Percentiles rank a stretch among this genome's conserved stretches.
Evolutionary conservation across 2,888 invertebrate species (phyloP).

Genomic region (Drosophila niveifrons): DNA sequence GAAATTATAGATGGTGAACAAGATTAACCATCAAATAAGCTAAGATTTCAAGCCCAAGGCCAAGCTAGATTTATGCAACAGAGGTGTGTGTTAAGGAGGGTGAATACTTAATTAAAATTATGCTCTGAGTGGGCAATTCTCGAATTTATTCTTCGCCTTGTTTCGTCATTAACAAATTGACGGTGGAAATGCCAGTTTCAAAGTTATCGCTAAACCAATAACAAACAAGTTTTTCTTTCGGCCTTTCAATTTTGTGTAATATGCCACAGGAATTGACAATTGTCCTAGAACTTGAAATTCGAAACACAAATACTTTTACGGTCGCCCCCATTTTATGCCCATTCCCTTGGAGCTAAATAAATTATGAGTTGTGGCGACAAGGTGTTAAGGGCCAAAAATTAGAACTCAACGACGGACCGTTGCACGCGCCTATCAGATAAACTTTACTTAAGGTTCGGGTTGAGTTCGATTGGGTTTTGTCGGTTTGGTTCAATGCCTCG

Average conservation of each 20-base stretch:
- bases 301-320: slow-evolving; percentile 39
- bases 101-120: not conserved
- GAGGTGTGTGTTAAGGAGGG: not conserved
- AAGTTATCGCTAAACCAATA: slow-evolving; percentile 31
- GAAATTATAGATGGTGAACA: slow-evolving; percentile 4
- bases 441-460: slow-evolving; percentile 60
- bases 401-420: slow-evolving; percentile 41
- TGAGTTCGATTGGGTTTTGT: slow-evolving; percentile 14
- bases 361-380: slow-evolving; percentile 59
- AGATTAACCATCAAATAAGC: slow-evolving; percentile 22
- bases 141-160: not conserved
- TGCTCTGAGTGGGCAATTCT: slow-evolving; percentile 1
- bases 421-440: slow-evolving; percentile 75
- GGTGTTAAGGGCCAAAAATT: slow-evolving; percentile 54
- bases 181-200: slow-evolving; percentile 1
- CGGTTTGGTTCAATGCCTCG: not conserved
- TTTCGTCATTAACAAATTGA: slow-evolving; percentile 41
- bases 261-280: slow-evolving; percentile 56
- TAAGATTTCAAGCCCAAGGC: slow-evolving; percentile 5
- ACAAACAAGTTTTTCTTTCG: slow-evolving; percentile 28
- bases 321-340: slow-evolving; percentile 1
- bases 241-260: slow-evolving; percentile 1
- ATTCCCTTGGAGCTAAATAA: slow-evolving; percentile 51
- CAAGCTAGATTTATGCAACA: slow-evolving; percentile 38
- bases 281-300: slow-evolving; percentile 28